These are phyloP conservation scores for Marronus borbonicus DNA, from an alignment of 2,888 invertebrate species.

Conservation along the genomic window DNA sequence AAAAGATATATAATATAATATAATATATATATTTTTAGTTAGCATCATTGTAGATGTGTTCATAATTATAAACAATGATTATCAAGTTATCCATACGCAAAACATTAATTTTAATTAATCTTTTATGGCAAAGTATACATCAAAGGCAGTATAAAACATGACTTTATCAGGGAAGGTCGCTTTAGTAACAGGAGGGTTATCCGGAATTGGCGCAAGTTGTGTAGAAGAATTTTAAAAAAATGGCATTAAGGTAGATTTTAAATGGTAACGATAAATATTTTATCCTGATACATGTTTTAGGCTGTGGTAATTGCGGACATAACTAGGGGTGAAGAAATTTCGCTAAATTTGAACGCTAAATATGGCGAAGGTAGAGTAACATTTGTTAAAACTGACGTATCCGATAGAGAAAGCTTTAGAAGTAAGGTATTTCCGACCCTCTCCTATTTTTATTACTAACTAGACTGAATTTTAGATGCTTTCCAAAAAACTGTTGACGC, in stretches of 20 bases:
- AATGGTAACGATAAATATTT: background rate
- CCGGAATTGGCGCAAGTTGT: slow-evolving; percentile 9
- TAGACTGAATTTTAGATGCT: slow-evolving; percentile 19
- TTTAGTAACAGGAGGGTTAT: slow-evolving; percentile 7
- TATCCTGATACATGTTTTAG: background rate
- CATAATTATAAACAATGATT: too few species aligned
- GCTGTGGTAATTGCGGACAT: slow-evolving; percentile 3
- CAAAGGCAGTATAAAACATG: slow-evolving; percentile 4
- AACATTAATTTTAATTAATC: background rate
- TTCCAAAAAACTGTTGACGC: slow-evolving; percentile 26
- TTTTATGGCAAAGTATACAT: background rate
- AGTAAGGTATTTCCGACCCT: background rate
- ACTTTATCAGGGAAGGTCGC: slow-evolving; percentile 7
- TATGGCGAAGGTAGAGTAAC: background rate
- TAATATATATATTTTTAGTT: too few species aligned
- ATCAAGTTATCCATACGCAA: too few species aligned
- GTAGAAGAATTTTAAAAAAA: background rate
- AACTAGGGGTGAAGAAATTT: background rate
- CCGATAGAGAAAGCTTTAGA: slow-evolving; percentile 50
- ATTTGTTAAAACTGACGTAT: slow-evolving; percentile 48
- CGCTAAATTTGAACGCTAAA: background rate
- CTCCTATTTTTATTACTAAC: too few species aligned
- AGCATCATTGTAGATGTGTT: too few species aligned
- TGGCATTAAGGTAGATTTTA: background rate
- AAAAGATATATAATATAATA: too few species aligned